Base-by-base conservation (phyloP, 2,888 invertebrate species). In the Plebejus melissa region DNA sequence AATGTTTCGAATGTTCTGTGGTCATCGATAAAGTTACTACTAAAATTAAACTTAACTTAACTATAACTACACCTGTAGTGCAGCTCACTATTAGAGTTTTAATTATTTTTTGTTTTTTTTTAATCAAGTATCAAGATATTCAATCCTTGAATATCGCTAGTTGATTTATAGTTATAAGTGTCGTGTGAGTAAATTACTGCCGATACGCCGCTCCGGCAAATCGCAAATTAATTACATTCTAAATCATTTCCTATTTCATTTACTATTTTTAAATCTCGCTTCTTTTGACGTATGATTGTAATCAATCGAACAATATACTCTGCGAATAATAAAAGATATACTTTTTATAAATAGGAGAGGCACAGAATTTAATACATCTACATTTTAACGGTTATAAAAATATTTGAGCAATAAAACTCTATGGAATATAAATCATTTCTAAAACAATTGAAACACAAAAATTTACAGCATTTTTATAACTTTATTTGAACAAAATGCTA, bases 91-190 rank as follows among this genome's bases (percentile, higher is more conserved):
- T 38, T 57, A 22, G 1, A 22, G 2, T 38, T 71, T 54, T 54
- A 13, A 54, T 54, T 16, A 13, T 4, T 16, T 54, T 16, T 46
- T 46, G 46, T 11, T 46, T 46, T 9, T 9, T 46, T 54, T 54
- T 4, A 54, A 54, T 16, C 50, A 80, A 79, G 74, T 78, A 87
- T 86, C 86, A 89, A 90, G 79, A 83, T 9, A 6, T 13, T 80
- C 0, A 16, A n/a, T 79, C 80, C 57, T 16, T 16, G 71, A 81
- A 80, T 28, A 79, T 77, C 77, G 81, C 74, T 58, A 76, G 82
- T 84, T 89, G 88, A 91, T 91, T 91, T 90, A 90, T 88, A 84
- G 87, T 83, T 85, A 85, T 83, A 83, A 80, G 80, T 79, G 79
- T 78, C 22, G 22, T 80, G 78, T 84, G 86, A 90, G 90, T 87